phyloP scores from a whole-genome alignment of 2,888 invertebrate genomes.

The Andrena flavipes region DNA sequence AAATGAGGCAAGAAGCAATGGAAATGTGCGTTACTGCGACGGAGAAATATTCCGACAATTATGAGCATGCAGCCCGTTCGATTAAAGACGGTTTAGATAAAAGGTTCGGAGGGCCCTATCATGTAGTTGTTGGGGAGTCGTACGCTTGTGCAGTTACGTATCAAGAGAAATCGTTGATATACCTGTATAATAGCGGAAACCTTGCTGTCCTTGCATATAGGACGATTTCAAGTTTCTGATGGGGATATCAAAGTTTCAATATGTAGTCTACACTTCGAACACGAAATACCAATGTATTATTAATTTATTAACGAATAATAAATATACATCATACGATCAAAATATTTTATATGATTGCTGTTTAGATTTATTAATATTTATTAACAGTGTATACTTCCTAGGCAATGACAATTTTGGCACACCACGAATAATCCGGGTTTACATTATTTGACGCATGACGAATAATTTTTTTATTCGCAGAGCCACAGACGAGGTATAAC shows the following conservation, averaged over 20 bases:
- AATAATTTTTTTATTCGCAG: no score
- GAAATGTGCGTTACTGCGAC: slow-evolving; percentile 97
- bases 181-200: slow-evolving; percentile 96
- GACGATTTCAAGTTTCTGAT: slow-evolving; percentile 71
- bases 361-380: no score
- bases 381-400: no score
- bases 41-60: slow-evolving; percentile 94
- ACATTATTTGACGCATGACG: no score
- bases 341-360: no score
- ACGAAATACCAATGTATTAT: background rate
- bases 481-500: no score
- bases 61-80: slow-evolving; percentile 94
- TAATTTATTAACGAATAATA: no score
- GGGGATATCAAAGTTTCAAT: slow-evolving; percentile 7
- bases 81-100: slow-evolving; percentile 98
- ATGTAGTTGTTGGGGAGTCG: slow-evolving; percentile 98
- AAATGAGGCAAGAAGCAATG: slow-evolving; percentile 95
- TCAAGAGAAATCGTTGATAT: slow-evolving; percentile 94
- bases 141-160: slow-evolving; percentile 97
- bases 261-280: background rate
- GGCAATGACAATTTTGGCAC: no score
- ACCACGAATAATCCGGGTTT: no score
- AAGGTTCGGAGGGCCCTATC: slow-evolving; percentile 92
- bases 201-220: slow-evolving; percentile 87
- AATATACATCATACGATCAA: no score